Base-by-base conservation (phyloP, 2,113 vertebrate genomes). In the Spheniscus mendiculus region DNA sequence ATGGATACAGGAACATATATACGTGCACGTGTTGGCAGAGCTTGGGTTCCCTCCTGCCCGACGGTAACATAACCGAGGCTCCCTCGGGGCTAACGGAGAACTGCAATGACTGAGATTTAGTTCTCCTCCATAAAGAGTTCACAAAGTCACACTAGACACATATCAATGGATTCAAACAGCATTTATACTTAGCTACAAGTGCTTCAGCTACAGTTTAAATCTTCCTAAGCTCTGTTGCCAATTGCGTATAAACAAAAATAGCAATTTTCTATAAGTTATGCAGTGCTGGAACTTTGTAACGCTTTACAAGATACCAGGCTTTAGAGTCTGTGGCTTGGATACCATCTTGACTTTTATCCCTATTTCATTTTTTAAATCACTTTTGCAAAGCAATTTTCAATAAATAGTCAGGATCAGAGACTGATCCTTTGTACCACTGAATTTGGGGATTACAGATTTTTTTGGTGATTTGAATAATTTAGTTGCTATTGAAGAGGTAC, bases 1-100 rank as follows among this genome's bases (percentile, higher is more conserved):
- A 16, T 7, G 22, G 36, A 13, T 9, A 32, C 7, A 10, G 9
- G 84, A 56, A 50, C 30, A 58, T 7, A 19, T 6, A 15, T 5
- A 38, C 0, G 0, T 40, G 63, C 15, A 10, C 0, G 0, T 18
- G 40, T 12, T 44, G 82, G 47, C 38, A 74, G 45, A 36, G 40
- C 25, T 83, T 11, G 27, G 29, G 52, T 23, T 59, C 47, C 42
- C 11, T 3, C 14, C 63, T 77, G 15, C 16, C n/a, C 3, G 2
- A 34, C 2, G 10, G n/a, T 2, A 30, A 58, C 66, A 47, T 1
- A 58, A 26, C 49, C 0, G 5, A 18, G 36, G 38, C 6, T 40
- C 11, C 22, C 32, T 18, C 0, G 2, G 55, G 44, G 25, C 42
- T n/a, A 32, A 9, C 2, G 1, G 50, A 27, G 14, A 74, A 52